Percentiles rank a stretch among this genome's conserved stretches.
phyloP scores from a whole-genome alignment of 2,797 vertebrate genomes.

The Odontamblyopus rebecca region DNA sequence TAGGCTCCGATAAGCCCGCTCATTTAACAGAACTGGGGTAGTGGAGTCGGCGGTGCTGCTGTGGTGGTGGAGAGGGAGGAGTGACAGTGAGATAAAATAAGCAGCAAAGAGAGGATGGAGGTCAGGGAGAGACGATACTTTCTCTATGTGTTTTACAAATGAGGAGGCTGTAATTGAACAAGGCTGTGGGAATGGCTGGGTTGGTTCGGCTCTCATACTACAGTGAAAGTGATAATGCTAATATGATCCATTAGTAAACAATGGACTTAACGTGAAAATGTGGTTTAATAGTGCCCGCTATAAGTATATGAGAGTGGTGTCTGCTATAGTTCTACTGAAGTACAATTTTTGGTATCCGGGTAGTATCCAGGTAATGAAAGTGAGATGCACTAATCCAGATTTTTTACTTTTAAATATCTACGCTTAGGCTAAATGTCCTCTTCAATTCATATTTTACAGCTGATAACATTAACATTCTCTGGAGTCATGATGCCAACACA shows the following conservation, averaged over 20 bases:
- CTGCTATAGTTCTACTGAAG: neutral
- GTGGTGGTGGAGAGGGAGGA: slow-evolving; percentile 16
- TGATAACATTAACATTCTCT: no score
- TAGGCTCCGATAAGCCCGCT: slow-evolving; percentile 70
- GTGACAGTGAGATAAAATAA: slow-evolving; percentile 33
- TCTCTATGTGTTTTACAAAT: slow-evolving; percentile 52
- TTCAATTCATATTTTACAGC: no score
- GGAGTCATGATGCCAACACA: no score
- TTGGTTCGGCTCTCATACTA: slow-evolving; percentile 20
- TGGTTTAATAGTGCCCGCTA: neutral
- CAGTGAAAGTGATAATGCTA: neutral
- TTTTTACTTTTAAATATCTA: neutral
- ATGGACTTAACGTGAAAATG: neutral
- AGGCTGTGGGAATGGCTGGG: slow-evolving; percentile 9
- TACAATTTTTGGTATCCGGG: neutral
- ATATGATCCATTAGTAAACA: slow-evolving; percentile 1
- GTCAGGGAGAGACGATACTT: slow-evolving; percentile 38
- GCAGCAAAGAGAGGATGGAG: slow-evolving; percentile 34
- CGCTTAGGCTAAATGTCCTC: neutral
- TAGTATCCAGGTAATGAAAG: neutral
- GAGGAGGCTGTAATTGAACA: slow-evolving; percentile 30
- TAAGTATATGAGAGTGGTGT: neutral
- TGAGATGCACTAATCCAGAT: neutral
- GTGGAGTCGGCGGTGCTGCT: neutral
- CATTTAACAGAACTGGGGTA: slow-evolving; percentile 65